Evolutionary conservation across 1,140 invertebrate genomes (phyloP), one percentile per base, ranked within the genome.

Genomic region (Polyergus mexicanus): DNA sequence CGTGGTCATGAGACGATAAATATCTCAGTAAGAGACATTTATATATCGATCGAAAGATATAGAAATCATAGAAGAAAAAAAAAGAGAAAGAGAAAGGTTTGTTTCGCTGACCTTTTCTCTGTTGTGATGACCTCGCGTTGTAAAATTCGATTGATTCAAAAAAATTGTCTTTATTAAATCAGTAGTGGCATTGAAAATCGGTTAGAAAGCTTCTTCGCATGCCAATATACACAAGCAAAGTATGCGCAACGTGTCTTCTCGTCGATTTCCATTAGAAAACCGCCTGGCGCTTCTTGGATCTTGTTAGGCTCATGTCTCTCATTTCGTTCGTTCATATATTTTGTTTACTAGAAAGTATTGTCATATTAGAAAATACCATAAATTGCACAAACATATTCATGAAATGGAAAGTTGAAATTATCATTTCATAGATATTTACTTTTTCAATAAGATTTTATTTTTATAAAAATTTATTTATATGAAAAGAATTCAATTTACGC

Each of bases 251-350:
- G 72, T 72, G 71, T 54, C 60, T 44, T 74, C 63, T 35, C 71
- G 41, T 69, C 83, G 92, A 93, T 93, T 93, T 92, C 92, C 91
- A 90, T 93, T 93, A 92, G 92, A 92, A 92, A 92, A 92, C 89
- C 22, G 58, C 7, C 13, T 41, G 54, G 38, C 11, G 35, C 13
- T 11, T 28, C 44, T 72, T 41, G 68, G 8, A 83, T 83, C 68
- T 72, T 28, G 78, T 66, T 56, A 19, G 25, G 44, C 22, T 47
- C 54, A 47, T 38, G 35, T 38, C 8, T 41, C 41, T 81, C 25
- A 51, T 25, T 72, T 81, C 22, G 35, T 81, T 72, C 16, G 38
- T n/a, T 22, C 54, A n/a, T 22, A 72, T 11, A 56, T 44, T 83
- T 60, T 44, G 38, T 47, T 60, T 11, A 19, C 28, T 83, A 83